Conservation (phyloP, 1,140 invertebrate genomes). For the Metaphire vulgaris region DNA sequence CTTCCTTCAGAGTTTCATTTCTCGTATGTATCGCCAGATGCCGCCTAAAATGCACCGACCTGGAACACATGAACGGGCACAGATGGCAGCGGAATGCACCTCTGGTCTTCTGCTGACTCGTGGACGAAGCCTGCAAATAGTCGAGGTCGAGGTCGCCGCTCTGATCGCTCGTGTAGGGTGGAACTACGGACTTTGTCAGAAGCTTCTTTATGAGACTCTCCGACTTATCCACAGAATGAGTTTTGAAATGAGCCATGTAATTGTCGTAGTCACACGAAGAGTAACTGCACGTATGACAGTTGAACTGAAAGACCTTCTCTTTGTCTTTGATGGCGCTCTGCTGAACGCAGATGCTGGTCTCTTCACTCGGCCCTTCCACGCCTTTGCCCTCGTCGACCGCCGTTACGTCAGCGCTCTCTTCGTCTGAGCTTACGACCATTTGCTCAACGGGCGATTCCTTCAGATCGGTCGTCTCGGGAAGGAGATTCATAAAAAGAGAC, state of each 20-base stretch:
- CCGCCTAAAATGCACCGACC: constrained; percentile 13
- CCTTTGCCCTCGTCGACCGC: background rate
- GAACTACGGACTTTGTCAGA: background rate
- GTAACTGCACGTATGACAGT: background rate
- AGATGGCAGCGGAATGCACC: constrained; percentile 19
- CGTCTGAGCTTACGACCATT: background rate
- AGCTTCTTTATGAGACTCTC: background rate
- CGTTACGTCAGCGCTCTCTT: background rate
- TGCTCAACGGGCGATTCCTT: background rate
- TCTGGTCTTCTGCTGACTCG: background rate
- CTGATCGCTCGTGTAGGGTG: background rate
- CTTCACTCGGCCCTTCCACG: background rate
- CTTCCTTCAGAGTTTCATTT: constrained; percentile 22
- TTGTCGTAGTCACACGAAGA: background rate
- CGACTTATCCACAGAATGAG: background rate
- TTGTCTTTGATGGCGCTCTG: background rate
- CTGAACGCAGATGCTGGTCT: background rate
- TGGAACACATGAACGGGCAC: constrained; percentile 16
- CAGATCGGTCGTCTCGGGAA: constrained; percentile 14
- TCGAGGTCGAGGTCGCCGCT: too few species aligned
- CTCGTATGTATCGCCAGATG: constrained; percentile 13
- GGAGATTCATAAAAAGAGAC: constrained; percentile 10
- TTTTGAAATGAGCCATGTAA: background rate
- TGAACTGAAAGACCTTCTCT: background rate
- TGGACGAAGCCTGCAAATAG: background rate